Evolutionary conservation across 2,113 vertebrate species (phyloP), one percentile per base, ranked within the genome.

Genomic region (Triplophysa dalaica): DNA sequence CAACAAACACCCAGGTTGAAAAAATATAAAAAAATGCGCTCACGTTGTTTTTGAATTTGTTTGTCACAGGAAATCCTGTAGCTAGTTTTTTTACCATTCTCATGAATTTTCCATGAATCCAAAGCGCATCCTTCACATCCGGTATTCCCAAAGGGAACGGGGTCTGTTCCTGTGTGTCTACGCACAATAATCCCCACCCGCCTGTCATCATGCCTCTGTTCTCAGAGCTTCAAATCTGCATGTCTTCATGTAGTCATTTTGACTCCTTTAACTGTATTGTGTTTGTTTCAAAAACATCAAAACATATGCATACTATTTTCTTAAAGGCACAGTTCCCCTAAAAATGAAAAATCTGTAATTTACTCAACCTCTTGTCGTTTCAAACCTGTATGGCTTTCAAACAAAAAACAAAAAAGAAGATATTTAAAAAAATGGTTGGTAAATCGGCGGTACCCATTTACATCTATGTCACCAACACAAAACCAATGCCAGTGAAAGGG

Each of bases 91-190:
- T 56, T 64, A 5, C 1, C 24, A 66, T 72, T 82, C 38, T 77
- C n/a, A 78, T 86, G 75, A 78, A 82, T 86, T 82, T 84, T 81
- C 41, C 64, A 86, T 82, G 65, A 82, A 33, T 62, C 38, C 19
- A 58, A 62, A 74, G 69, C 48, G 33, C 38, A 33, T 80, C 19
- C 63, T 66, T n/a, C 50, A 21, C 64, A 12, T 75, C 52, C 43
- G 48, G 48, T 68, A 52, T 54, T 83, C 78, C 81, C 79, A 26
- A 68, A 62, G 66, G 75, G 63, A 24, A 43, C 56, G 26, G 21
- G 56, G 70, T 65, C 48, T 68, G 74, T 83, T 76, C 82, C 77
- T 78, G 73, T 78, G 81, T 78, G 73, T 79, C 14, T 22, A 77
- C 16, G 75, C 76, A 33, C 82, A 61, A 56, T 85, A 86, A 83